These are phyloP conservation scores for Campoletis sonorensis DNA, from an alignment of 1,140 invertebrate species.

Conservation along the genomic window DNA sequence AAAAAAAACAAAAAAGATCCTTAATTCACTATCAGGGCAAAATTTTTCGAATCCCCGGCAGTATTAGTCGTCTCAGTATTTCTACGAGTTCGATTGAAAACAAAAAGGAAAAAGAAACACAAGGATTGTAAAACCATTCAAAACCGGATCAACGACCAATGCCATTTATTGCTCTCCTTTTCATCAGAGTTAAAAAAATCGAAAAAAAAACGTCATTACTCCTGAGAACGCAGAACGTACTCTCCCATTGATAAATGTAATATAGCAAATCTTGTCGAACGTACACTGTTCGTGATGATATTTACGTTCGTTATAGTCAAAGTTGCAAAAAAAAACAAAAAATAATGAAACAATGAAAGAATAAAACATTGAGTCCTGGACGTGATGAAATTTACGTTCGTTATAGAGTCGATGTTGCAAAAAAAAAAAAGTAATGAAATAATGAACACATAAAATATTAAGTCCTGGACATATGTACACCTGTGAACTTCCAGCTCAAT, in stretches of 20 bases:
- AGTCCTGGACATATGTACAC: background rate
- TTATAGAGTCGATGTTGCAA: too few relatives aligned
- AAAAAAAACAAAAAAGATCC: too few relatives aligned
- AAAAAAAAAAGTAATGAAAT: background rate
- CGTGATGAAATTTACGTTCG: background rate
- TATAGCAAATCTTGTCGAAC: background rate
- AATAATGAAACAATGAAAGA: background rate
- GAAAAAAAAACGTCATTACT: background rate
- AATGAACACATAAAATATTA: too few relatives aligned
- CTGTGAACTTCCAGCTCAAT: background rate
- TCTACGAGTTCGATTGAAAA: background rate
- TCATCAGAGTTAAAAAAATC: background rate
- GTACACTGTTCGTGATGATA: background rate
- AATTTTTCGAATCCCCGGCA: constrained; percentile 4
- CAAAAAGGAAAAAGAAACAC: background rate
- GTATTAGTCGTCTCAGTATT: constrained; percentile 17
- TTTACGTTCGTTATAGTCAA: background rate
- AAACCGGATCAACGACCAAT: too few relatives aligned
- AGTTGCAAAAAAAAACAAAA: background rate
- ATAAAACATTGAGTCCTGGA: background rate
- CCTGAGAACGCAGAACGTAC: background rate
- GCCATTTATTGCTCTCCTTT: background rate
- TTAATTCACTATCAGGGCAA: background rate
- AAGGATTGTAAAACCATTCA: background rate
- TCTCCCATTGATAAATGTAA: background rate